Conservation (phyloP, 1,140 invertebrate species). For the Platyura marginata region DNA sequence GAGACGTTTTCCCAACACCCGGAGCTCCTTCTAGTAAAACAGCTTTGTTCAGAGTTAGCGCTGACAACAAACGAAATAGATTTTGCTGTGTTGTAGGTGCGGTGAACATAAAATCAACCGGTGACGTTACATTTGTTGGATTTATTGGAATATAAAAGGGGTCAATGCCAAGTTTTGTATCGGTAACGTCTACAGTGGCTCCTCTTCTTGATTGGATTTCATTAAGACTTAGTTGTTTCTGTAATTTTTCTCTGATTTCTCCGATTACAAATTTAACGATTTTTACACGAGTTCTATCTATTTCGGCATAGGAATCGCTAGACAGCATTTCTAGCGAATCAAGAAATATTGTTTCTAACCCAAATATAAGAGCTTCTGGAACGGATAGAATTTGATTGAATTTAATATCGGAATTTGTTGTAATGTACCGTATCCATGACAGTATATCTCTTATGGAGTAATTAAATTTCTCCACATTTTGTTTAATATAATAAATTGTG, state of each 20-base stretch:
- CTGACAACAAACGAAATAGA: constrained; percentile 65
- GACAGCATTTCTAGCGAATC: constrained; percentile 60
- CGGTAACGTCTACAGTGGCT: constrained; percentile 7
- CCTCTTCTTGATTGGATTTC: neutral
- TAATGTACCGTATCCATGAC: constrained; percentile 86
- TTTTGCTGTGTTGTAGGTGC: constrained; percentile 74
- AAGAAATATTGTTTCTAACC: constrained; percentile 75
- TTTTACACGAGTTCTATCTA: constrained; percentile 10
- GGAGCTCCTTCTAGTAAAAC: constrained; percentile 94
- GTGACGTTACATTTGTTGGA: constrained; percentile 8
- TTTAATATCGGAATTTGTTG: constrained; percentile 34
- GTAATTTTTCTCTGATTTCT: neutral
- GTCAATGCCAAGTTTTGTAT: constrained; percentile 39
- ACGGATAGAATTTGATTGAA: constrained; percentile 29
- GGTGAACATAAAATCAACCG: constrained; percentile 44
- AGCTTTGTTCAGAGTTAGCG: constrained; percentile 76
- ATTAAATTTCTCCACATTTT: constrained; percentile 41
- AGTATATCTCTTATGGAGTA: constrained; percentile 86
- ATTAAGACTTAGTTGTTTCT: neutral
- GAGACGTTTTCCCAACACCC: constrained; percentile 90
- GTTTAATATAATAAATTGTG: constrained; percentile 15
- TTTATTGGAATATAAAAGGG: constrained; percentile 46
- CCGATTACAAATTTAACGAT: constrained; percentile 12
- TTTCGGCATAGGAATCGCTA: constrained; percentile 12
- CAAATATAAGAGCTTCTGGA: constrained; percentile 61